Evolutionary conservation across 2,797 vertebrate species (phyloP).

Genomic region (Taeniopygia guttata): DNA sequence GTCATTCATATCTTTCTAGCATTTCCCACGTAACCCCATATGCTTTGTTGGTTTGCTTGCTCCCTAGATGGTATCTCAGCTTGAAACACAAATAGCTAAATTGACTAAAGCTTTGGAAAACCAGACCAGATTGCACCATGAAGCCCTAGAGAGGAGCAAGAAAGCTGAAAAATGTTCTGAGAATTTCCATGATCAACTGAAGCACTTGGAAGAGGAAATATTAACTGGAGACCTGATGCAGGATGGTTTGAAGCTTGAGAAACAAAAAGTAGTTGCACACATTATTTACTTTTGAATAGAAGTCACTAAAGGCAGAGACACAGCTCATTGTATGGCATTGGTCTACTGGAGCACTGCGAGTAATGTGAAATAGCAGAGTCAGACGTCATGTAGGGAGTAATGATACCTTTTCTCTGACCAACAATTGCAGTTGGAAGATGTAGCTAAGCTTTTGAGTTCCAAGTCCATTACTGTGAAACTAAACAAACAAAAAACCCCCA

Average conservation of each 20-base stretch:
- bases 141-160: constrained; percentile 76
- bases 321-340: background rate
- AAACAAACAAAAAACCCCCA: background rate
- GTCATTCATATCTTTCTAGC: background rate
- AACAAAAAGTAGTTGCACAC: constrained; percentile 79
- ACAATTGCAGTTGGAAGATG: background rate
- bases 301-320: background rate
- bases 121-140: constrained; percentile 75
- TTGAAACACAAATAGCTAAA: constrained; percentile 75
- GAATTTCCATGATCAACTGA: constrained; percentile 76
- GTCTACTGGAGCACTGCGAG: background rate
- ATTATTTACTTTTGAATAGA: background rate
- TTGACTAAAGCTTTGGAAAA: constrained; percentile 76
- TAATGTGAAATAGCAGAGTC: background rate
- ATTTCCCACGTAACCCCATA: background rate
- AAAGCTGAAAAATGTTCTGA: constrained; percentile 80
- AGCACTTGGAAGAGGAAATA: constrained; percentile 80
- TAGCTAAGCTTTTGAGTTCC: background rate
- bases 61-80: constrained; percentile 74
- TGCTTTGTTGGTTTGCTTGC: constrained; percentile 29
- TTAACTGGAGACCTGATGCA: constrained; percentile 75
- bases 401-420: background rate
- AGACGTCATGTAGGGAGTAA: background rate
- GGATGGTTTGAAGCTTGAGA: constrained; percentile 80
- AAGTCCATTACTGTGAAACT: background rate